These are phyloP conservation scores for Idaea dimidiata DNA, from an alignment of 2,888 invertebrate genomes.

Conservation along the genomic window DNA sequence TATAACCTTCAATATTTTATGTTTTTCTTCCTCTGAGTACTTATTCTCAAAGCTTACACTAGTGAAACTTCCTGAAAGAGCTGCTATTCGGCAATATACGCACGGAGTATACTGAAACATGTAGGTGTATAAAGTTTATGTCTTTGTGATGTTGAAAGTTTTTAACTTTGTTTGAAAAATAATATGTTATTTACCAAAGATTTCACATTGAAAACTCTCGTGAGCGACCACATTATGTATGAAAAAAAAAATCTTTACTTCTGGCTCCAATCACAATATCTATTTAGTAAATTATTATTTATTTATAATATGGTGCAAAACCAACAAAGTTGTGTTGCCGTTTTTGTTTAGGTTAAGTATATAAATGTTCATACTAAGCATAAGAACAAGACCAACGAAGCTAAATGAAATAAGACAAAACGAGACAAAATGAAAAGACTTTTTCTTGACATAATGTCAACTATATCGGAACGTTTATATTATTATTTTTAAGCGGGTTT, in stretches of 20 bases:
- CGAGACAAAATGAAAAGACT: neutral
- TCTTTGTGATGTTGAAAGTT: no score
- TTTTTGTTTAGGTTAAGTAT: neutral
- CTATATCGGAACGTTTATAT: no score
- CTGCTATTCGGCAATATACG: conserved; percentile 4
- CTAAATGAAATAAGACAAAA: no score
- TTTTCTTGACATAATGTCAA: no score
- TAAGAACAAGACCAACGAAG: neutral
- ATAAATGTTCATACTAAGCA: neutral
- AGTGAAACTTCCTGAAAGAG: conserved; percentile 32
- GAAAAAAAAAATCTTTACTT: neutral
- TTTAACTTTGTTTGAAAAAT: neutral
- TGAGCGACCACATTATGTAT: neutral
- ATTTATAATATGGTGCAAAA: neutral
- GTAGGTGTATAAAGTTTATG: neutral
- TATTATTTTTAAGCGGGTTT: no score
- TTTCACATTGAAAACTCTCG: neutral
- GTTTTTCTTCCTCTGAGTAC: conserved; percentile 57
- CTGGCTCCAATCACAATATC: neutral
- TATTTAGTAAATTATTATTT: neutral
- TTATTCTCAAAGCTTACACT: conserved; percentile 48
- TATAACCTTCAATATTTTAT: conserved; percentile 62
- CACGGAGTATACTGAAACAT: neutral
- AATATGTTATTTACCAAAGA: neutral
- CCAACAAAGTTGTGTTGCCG: neutral